phyloP scores from a whole-genome alignment of 2,888 invertebrate species.

The Pycnomerus fuliginosus region DNA sequence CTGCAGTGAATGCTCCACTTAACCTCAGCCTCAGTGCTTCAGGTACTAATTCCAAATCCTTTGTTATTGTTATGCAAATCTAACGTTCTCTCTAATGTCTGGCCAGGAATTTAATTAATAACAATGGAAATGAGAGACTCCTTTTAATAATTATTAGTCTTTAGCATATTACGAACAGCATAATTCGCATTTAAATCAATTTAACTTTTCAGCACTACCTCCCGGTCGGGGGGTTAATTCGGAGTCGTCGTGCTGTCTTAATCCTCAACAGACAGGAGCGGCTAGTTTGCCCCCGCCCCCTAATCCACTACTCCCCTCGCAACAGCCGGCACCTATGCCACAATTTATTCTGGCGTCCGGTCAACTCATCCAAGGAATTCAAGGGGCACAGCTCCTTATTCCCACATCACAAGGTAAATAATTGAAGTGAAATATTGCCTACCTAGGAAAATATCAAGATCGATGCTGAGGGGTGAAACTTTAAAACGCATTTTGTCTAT shows the following conservation, averaged over 20 bases:
- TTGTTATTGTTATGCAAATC: slow-evolving; percentile 19
- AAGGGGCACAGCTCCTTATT: slow-evolving; percentile 91
- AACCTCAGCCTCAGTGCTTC: slow-evolving; percentile 69
- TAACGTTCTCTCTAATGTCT: slow-evolving; percentile 9
- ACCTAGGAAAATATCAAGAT: not conserved
- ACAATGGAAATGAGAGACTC: slow-evolving; percentile 15
- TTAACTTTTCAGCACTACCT: too few species aligned
- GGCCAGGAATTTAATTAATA: slow-evolving; percentile 13
- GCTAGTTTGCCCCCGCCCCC: slow-evolving; percentile 32
- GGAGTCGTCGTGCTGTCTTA: slow-evolving; percentile 32
- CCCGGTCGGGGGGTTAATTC: slow-evolving; percentile 21
- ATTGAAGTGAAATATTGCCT: not conserved
- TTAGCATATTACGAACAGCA: too few species aligned
- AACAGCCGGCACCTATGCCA: slow-evolving; percentile 75
- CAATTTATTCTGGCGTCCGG: slow-evolving; percentile 90
- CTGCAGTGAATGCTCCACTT: slow-evolving; percentile 74
- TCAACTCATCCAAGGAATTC: slow-evolving; percentile 88
- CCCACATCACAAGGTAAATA: slow-evolving; percentile 67
- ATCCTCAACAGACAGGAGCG: slow-evolving; percentile 32
- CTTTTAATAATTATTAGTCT: slow-evolving; percentile 11
- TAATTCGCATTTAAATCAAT: too few species aligned
- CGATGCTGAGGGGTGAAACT: too few species aligned
- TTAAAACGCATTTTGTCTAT: too few species aligned
- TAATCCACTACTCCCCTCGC: slow-evolving; percentile 60
- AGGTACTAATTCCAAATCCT: slow-evolving; percentile 25